Evolutionary conservation across 2,888 invertebrate species (phyloP), one percentile per base, ranked within the genome.

Genomic region (Mimachlamys varia): DNA sequence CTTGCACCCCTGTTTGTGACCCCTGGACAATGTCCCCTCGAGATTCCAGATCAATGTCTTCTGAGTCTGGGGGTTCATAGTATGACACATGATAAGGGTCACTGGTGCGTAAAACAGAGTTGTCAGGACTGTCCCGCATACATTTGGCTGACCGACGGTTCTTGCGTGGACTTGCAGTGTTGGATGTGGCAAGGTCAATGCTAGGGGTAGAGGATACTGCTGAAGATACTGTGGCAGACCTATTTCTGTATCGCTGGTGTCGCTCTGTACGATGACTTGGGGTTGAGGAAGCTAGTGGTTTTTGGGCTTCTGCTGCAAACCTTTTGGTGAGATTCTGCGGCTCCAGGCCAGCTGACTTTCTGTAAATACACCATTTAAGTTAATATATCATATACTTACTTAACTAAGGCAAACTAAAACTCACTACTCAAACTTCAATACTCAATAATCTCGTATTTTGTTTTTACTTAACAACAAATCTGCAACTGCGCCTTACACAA

Each of bases 331-430:
- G 90, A 89, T 89, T 93, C 55, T 93, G 91, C 33, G 93, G 92
- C 62, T 91, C 92, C 55, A 92, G n/a, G 50, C 90, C 89, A 37
- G 90, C 49, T 62, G 89, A 55, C 38, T 92, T 92, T 55, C 92
- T 92, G 98, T 95, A 98, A 98, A 94, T 99, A 97, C 13, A 53
- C 17, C 93, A 98, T 98, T 96, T 99, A 98, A 12, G 13, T 17
- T 53, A 2, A 53, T 1, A 19, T 12, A 7, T 50, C 15, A 15
- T 50, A 15, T 50, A 50, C n/a, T n/a, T n/a, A n/a, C n/a, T n/a
- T n/a, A n/a, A n/a, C n/a, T n/a, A n/a, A n/a, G n/a, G n/a, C 50
- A 50, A 50, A 50, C 15, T 50, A 50, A 50, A 50, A 12, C 50
- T 15, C 50, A 12, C 50, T 50, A 50, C 7, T 50, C 50, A 50